A percentile compares a stretch with the other conserved stretches of the same genome.
Conservation (phyloP, 2,888 invertebrate species). For the Drosophila sordidapex region DNA sequence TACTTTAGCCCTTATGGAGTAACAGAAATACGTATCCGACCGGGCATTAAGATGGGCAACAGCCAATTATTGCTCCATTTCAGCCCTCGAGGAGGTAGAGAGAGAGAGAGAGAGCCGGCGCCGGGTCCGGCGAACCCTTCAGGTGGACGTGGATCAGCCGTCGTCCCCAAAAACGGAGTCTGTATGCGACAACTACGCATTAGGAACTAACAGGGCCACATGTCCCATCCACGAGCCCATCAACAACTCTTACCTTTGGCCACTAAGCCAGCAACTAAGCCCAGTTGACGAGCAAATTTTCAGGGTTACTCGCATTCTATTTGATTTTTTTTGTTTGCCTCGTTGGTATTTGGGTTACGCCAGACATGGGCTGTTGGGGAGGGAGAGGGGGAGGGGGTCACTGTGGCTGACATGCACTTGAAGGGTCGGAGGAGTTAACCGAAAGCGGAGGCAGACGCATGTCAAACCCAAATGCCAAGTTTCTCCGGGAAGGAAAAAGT, state of each 20-base stretch:
- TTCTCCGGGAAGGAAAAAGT: not conserved
- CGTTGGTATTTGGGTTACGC: constrained; percentile 7
- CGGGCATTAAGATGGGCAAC: constrained; percentile 61
- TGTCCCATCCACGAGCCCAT: not conserved
- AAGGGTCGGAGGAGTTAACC: constrained; percentile 30
- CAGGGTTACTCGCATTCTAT: constrained; percentile 65
- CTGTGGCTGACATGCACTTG: constrained; percentile 50
- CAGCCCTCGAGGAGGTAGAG: constrained; percentile 2
- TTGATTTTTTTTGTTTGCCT: constrained; percentile 6
- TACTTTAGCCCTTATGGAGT: constrained; percentile 9
- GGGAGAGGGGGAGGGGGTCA: not conserved
- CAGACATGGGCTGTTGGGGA: constrained; percentile 3
- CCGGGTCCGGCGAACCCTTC: constrained; percentile 46
- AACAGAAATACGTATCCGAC: constrained; percentile 33
- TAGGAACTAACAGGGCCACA: constrained; percentile 16
- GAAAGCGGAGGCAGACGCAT: constrained; percentile 39
- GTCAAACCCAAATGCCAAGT: constrained; percentile 47
- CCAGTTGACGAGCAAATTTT: constrained; percentile 71
- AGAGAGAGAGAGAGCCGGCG: not conserved
- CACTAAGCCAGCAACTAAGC: constrained; percentile 68
- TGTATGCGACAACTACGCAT: constrained; percentile 69
- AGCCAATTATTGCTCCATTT: constrained; percentile 65
- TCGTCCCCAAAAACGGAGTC: constrained; percentile 35
- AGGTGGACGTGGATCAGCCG: constrained; percentile 47
- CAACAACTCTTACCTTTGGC: constrained; percentile 17